Evolutionary conservation across 2,888 invertebrate genomes (phyloP).

Genomic region (Lasioglossum malachurum): DNA sequence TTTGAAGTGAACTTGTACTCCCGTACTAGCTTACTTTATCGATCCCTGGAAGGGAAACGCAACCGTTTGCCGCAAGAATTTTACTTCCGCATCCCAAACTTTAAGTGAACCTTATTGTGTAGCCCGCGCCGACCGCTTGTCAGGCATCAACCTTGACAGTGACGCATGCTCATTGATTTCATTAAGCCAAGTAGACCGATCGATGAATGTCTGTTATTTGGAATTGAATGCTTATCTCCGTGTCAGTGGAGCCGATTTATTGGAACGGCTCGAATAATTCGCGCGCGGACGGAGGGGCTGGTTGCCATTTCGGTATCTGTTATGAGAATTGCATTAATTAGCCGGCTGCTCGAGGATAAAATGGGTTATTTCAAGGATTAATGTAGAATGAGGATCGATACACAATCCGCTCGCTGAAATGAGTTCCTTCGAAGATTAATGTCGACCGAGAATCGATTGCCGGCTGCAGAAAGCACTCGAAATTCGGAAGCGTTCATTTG

Average conservation of each 20-base stretch:
- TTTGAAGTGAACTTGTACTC: no score
- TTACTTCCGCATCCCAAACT: neutral
- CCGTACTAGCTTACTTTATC: neutral
- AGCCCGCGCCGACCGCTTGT: conserved; percentile 8
- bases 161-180: conserved; percentile 50
- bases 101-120: neutral
- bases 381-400: neutral
- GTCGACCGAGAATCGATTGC: neutral
- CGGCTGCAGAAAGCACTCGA: neutral
- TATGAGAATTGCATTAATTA: conserved; percentile 11
- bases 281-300: neutral
- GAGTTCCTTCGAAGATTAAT: neutral
- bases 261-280: neutral
- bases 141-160: conserved; percentile 18
- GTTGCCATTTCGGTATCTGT: conserved; percentile 3
- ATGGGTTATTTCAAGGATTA: conserved; percentile 1
- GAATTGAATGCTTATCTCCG: conserved; percentile 13
- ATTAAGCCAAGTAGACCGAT: conserved; percentile 33
- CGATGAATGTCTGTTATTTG: conserved; percentile 46
- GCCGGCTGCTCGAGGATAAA: neutral
- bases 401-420: neutral
- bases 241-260: neutral
- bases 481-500: neutral
- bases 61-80: neutral
- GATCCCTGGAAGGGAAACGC: neutral